Evolutionary conservation across 30 jellyfish, hydroid and myxozoan genomes (phyloP), one percentile per base, ranked within the genome.

Genomic region (Aurelia coerulea): DNA sequence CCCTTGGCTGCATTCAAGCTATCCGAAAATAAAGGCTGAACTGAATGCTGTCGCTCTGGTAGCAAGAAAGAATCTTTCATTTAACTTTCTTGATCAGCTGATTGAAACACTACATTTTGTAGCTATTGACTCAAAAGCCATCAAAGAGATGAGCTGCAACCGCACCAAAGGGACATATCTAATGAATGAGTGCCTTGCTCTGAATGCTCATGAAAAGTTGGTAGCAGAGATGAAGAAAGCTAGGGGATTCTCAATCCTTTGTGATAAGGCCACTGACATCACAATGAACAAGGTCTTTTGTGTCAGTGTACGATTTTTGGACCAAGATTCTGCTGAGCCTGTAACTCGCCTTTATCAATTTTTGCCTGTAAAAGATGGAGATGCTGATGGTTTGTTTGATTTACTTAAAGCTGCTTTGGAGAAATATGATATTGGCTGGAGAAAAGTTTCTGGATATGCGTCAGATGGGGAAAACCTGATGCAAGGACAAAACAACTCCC

Each of bases 211-310:
- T 62, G 68, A 79, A 46, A 51, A 49, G n/a, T 29, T 60, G 33
- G 41, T 19, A 0, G 59, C 69, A 39, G 65, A 81, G 15, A 63
- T 83, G 73, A 69, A 69, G 59, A 70, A 72, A 17, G 39, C 68
- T n/a, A 70, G 49, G 50, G 92, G 78, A 33, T 83, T 83, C 46
- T 70, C 86, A 6, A 83, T 69, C n/a, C 68, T 83, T 62, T 83
- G 92, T 59, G 79, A 83, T 17, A 62, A 69, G 79, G 85, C 92
- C 2, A 83, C 92, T 5, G 92, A 83, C 32, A 63, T 54, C 34
- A 68, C 86, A 3, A 70, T 73, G 86, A 53, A 83, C 32, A 83
- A 70, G 50, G 17, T 34, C 14, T 37, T 53, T 31, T 83, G 86
- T 59, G 70, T 70, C 19, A 73, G 8, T 46, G 77, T 83, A 9